phyloP scores from a whole-genome alignment of 2,888 invertebrate genomes.

The Drosophila emarginata region DNA sequence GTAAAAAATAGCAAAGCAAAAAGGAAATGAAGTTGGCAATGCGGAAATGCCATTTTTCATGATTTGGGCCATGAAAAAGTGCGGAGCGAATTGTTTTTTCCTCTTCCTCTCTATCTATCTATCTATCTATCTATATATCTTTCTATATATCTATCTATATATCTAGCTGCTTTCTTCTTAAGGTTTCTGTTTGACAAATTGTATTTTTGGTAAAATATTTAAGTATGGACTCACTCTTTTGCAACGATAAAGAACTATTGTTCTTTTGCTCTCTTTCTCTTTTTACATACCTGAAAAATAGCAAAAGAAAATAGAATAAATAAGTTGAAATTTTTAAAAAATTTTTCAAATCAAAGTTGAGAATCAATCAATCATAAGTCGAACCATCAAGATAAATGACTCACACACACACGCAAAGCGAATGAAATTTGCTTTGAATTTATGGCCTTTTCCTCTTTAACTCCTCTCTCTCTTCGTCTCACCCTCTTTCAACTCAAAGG shows the following conservation, averaged over 20 bases:
- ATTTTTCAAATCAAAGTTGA: slow-evolving; percentile 21
- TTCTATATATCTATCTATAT: not conserved
- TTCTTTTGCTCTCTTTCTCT: not conserved
- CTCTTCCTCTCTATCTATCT: not conserved
- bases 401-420: slow-evolving; percentile 25
- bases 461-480: not conserved
- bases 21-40: slow-evolving; percentile 67
- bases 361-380: slow-evolving; percentile 66
- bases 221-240: slow-evolving; percentile 17
- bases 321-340: slow-evolving; percentile 7
- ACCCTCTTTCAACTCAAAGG: not conserved
- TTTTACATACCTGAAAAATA: slow-evolving; percentile 59
- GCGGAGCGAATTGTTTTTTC: slow-evolving; percentile 11
- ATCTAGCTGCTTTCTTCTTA: not conserved
- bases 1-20: slow-evolving; percentile 24
- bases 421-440: slow-evolving; percentile 42
- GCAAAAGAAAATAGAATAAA: slow-evolving; percentile 11
- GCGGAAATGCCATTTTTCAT: slow-evolving; percentile 68
- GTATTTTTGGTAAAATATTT: slow-evolving; percentile 33
- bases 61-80: slow-evolving; percentile 33
- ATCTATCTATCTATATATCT: not conserved
- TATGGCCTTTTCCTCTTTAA: slow-evolving; percentile 26
- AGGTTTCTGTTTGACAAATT: slow-evolving; percentile 44
- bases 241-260: not conserved
- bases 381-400: slow-evolving; percentile 68